Evolutionary conservation across 2,113 vertebrate genomes (phyloP).

Genomic region (Rhagologus leucostigma): DNA sequence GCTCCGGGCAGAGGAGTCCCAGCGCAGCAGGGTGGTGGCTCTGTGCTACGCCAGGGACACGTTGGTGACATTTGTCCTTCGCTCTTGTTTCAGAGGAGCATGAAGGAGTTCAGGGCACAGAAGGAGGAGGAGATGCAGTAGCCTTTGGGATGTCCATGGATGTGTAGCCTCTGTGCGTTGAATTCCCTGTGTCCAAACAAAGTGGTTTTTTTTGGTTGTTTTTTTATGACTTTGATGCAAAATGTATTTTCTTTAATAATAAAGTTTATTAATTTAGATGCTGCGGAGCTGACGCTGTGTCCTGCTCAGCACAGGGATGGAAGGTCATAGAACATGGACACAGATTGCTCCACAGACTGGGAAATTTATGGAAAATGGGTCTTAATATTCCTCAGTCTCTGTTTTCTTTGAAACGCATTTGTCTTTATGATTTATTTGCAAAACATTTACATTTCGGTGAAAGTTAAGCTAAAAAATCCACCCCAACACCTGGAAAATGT

Average conservation of each 20-base stretch:
- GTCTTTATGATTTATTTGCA: not conserved
- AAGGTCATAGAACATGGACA: fast-evolving
- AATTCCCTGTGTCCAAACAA: not conserved
- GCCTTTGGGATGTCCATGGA: not conserved
- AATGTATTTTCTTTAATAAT: not conserved
- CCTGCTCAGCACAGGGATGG: not conserved
- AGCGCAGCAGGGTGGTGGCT: not conserved
- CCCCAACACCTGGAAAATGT: not conserved
- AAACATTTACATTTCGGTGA: not conserved
- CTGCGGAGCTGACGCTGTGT: not conserved
- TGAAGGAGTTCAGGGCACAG: conserved; percentile 76
- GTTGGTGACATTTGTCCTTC: not conserved
- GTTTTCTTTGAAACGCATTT: not conserved
- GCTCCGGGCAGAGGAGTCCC: not conserved
- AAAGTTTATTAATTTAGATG: not conserved
- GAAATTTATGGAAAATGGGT: not conserved
- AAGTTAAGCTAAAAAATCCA: not conserved
- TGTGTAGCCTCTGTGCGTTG: not conserved
- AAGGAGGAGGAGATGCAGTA: conserved; percentile 79
- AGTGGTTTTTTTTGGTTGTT: not conserved
- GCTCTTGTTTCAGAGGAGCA: conserved; percentile 67
- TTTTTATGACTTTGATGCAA: not conserved
- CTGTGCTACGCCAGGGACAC: fast-evolving
- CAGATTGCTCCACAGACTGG: not conserved
- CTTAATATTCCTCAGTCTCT: not conserved